Evolutionary conservation across 2,797 vertebrate genomes (phyloP), one percentile per base, ranked within the genome.

Genomic region (Peromyscus melanophrys): DNA sequence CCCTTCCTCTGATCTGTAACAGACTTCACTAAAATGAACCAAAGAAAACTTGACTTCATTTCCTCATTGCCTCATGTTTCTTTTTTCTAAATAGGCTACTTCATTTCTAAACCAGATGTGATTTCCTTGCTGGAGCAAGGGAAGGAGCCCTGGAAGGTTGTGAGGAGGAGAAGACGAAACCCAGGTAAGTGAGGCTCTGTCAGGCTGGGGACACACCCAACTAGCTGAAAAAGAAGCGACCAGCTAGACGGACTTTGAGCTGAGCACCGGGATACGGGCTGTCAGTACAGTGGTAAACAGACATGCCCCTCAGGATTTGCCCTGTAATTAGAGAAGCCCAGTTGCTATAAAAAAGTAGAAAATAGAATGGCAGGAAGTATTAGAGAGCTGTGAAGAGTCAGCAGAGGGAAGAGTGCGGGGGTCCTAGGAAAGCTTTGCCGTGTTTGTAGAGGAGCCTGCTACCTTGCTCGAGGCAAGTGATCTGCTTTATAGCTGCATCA

Each of bases 41-140:
- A 71, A 96, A 77, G 81, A 92, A 52, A 92, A 49, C 96, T 89
- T 93, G 27, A 96, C 86, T 69, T 83, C 46, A 65, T 92, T 89
- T 93, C 27, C 34, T 16, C 61, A 19, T 96, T 11, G 77, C 77
- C 43, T 78, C 71, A 27, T n/a, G 27, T 93, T 78, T 93, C 55
- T 93, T 97, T 94, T 52, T 92, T 93, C 25, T 97, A 90, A 96
- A 0, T 85, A 96, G 98, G 96, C 40, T 78, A 55, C 84, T 96
- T 98, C 69, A 85, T 97, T 96, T 96, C 97, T 94, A 98, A 98
- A 92, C 98, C 98, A 95, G 96, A 96, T 84, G 92, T 98, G 69
- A 98, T 98, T 95, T 97, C 96, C 88, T 97, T 98, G 80, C 85
- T 98, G 95, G 98, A 98, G 14, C 96, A 97, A 98, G 96, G 98